Evolutionary conservation across 2,797 vertebrate genomes (phyloP), one percentile per base, ranked within the genome.

Genomic region (Choloepus didactylus): DNA sequence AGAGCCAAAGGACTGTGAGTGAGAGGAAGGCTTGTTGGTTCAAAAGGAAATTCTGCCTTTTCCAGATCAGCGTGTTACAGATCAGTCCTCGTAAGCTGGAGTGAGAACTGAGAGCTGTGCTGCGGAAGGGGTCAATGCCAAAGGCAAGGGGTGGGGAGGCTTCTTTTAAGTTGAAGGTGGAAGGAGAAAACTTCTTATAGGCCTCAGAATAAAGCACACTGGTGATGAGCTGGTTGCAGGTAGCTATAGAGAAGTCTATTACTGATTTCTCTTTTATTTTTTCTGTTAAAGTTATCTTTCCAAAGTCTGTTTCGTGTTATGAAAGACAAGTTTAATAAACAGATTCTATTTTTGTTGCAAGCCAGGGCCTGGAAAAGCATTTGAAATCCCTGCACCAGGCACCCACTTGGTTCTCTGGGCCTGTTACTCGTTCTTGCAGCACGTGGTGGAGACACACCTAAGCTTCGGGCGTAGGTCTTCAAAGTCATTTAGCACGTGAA

Each of bases 251-350:
- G 82, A 79, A 86, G 59, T 51, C 3, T 0, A 38, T 23, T 25
- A 54, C 21, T 41, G 49, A 62, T 35, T 46, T 76, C 79, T 66
- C 76, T 88, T 72, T 19, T 59, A 54, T 77, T 92, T 75, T 59
- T 41, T 85, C 76, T 95, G 3, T 44, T 3, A 2, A 64, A 19
- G 72, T 51, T 62, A 54, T 83, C 91, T 51, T 80, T 87, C 79
- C 59, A 35, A 93, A 83, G 89, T 59, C 94, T 94, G 83, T 91
- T 75, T 81, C 96, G 56, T 91, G 56, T 96, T 96, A 94, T 25
- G 56, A 87, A 87, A 94, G 88, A 96, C 94, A 95, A 80, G 75
- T 95, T 80, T 86, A 95, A 95, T 87, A 93, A 96, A 95, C 91
- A 97, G 72, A 94, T 88, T 81, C 94, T 93, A 89, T 95, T 96